These are phyloP conservation scores for Colius striatus DNA, from an alignment of 2,113 vertebrate genomes.

Conservation along the genomic window DNA sequence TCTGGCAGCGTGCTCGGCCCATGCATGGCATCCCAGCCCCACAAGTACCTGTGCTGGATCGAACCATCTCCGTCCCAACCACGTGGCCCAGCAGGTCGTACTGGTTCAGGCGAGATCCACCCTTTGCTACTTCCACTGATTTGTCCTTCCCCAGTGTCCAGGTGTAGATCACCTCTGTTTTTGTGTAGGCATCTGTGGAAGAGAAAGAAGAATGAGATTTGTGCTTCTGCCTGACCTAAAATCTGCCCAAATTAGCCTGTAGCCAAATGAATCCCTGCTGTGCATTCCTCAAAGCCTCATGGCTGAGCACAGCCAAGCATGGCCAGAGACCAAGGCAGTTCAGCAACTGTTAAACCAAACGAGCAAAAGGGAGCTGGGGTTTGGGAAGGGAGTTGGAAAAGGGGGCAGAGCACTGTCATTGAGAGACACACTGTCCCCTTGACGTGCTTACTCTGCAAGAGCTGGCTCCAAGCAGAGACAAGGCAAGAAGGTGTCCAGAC, in stretches of 20 bases:
- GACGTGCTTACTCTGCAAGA: background rate
- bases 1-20: background rate
- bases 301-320: slow-evolving; percentile 24
- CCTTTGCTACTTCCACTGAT: slow-evolving; percentile 93
- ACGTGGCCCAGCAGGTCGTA: slow-evolving; percentile 95
- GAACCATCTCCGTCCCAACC: slow-evolving; percentile 95
- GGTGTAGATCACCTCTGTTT: slow-evolving; percentile 95
- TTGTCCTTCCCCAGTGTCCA: slow-evolving; percentile 93
- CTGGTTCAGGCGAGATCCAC: slow-evolving; percentile 96
- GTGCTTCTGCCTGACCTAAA: slow-evolving; percentile 16
- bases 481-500: background rate
- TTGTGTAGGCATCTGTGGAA: slow-evolving; percentile 93
- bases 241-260: background rate
- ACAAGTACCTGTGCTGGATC: slow-evolving; percentile 94
- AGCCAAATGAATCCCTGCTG: slow-evolving; percentile 17
- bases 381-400: background rate
- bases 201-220: slow-evolving; percentile 17
- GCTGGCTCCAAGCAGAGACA: background rate
- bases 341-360: slow-evolving; percentile 33
- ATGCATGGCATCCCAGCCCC: accelerated
- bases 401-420: background rate
- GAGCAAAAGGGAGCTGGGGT: background rate
- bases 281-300: slow-evolving; percentile 30
- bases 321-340: slow-evolving; percentile 30
- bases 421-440: background rate